phyloP scores from a whole-genome alignment of 2,797 vertebrate genomes.

The Hyperoplus immaculatus region DNA sequence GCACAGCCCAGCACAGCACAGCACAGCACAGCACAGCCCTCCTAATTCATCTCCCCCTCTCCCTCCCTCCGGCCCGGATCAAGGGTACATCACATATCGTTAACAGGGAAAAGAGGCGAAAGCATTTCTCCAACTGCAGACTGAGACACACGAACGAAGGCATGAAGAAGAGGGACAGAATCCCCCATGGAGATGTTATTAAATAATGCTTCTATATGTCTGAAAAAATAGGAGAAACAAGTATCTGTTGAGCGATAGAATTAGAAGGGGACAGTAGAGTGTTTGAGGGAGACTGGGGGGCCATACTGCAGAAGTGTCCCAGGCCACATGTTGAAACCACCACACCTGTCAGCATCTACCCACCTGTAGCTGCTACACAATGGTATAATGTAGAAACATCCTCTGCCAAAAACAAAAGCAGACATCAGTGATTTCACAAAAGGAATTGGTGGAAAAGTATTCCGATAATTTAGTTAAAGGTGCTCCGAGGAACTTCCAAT shows the following conservation, averaged over 20 bases:
- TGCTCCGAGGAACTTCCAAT: no score
- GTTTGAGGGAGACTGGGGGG: not conserved
- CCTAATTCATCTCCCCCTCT: slow-evolving; percentile 67
- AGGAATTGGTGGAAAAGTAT: not conserved
- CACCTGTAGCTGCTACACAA: slow-evolving; percentile 22
- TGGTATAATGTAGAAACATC: not conserved
- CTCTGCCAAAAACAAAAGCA: not conserved
- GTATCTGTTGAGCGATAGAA: not conserved
- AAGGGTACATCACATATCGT: slow-evolving; percentile 81
- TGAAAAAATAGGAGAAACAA: no score
- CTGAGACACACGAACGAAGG: slow-evolving; percentile 10
- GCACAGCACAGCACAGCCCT: slow-evolving; percentile 39
- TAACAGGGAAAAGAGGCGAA: slow-evolving; percentile 58
- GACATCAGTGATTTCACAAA: not conserved
- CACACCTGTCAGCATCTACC: slow-evolving; percentile 16
- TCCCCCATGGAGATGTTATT: not conserved
- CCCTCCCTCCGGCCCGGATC: slow-evolving; percentile 52
- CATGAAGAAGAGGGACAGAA: slow-evolving; percentile 26
- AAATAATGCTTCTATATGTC: not conserved
- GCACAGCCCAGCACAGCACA: slow-evolving; percentile 66
- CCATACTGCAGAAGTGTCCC: not conserved
- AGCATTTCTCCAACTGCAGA: slow-evolving; percentile 41
- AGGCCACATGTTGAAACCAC: not conserved
- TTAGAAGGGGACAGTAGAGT: no score
- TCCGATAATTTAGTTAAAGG: not conserved